A percentile compares a stretch with the other conserved stretches of the same genome.
Conservation (phyloP, 2,113 vertebrate genomes). For the Syngnathus scovelli region DNA sequence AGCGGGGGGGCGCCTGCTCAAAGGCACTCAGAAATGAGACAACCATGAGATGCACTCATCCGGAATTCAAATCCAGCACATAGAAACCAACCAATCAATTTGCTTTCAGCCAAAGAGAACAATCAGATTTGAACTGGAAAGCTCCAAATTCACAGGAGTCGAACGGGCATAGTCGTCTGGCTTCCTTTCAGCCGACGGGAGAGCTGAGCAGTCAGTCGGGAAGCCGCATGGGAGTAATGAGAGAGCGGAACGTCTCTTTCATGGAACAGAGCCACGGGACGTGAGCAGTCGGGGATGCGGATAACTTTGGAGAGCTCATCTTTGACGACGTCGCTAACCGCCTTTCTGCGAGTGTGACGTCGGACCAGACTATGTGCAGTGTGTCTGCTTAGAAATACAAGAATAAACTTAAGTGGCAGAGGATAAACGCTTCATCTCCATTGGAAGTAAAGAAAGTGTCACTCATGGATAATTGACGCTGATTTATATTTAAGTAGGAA, state of each 20-base stretch:
- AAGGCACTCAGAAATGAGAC: slow-evolving; percentile 24
- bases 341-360: slow-evolving; percentile 26
- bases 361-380: slow-evolving; percentile 1
- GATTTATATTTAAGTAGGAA: neutral
- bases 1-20: slow-evolving; percentile 52
- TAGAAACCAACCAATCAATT: no score
- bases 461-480: neutral
- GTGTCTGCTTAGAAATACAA: slow-evolving; percentile 30
- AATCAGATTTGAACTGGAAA: neutral
- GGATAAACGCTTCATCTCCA: slow-evolving; percentile 59
- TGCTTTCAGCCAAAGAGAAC: no score
- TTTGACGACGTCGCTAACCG: slow-evolving; percentile 20
- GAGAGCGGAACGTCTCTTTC: slow-evolving; percentile 14
- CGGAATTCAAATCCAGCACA: neutral
- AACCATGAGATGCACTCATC: slow-evolving; percentile 7
- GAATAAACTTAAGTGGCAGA: slow-evolving; percentile 44
- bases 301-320: slow-evolving; percentile 47
- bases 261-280: slow-evolving; percentile 18
- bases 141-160: neutral
- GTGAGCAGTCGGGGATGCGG: slow-evolving; percentile 15
- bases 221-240: slow-evolving; percentile 47
- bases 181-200: slow-evolving; percentile 9
- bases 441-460: neutral
- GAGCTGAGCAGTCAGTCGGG: slow-evolving; percentile 34
- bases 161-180: neutral